Evolutionary conservation across 2,888 invertebrate species (phyloP), one percentile per base, ranked within the genome.

Genomic region (Palloptera scutellata): DNA sequence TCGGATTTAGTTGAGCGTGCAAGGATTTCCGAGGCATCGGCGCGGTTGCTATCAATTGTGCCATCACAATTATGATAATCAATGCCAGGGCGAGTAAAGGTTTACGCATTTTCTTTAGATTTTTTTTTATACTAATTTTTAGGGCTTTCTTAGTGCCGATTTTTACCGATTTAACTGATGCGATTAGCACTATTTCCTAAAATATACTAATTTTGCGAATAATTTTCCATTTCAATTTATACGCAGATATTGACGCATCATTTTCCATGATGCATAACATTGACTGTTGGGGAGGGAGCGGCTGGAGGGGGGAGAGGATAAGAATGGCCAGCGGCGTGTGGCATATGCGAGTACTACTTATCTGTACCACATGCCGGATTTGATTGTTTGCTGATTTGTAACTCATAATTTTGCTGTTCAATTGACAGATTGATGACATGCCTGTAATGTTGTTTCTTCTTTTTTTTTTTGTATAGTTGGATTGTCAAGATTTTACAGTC

Each of bases 1-100:
- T 76, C 1, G 81, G 77, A 73, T 81, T 80, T 1, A 83, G 64
- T 52, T 79, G 72, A 1, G 77, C 40, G 8, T 69, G 68, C 51
- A 75, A 59, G 59, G 70, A 57, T 58, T 70, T 74, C 1, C 70
- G 72, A 58, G 71, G 67, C 5, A 72, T 52, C 54, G 71, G 68
- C 62, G 71, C 70, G 52, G 72, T 71, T 40, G 62, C 48, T n/a
- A 77, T 68, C 0, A 77, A 17, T 48, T 72, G 61, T 20, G 53
- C 59, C 48, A 48, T 52, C 6, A 72, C n/a, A 40, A 72, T 48
- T 12, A 73, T 52, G 40, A 66, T 53, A 40, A 74, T 52, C 40
- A 71, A 62, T 19, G 30, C 41, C 20, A 70, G 13, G 57, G 66
- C 67, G 61, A 71, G 69, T 42, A 65, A 66, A 0, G 68, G 68